These are phyloP conservation scores for Bellardia pandia DNA, from an alignment of 2,888 invertebrate genomes.

Conservation along the genomic window DNA sequence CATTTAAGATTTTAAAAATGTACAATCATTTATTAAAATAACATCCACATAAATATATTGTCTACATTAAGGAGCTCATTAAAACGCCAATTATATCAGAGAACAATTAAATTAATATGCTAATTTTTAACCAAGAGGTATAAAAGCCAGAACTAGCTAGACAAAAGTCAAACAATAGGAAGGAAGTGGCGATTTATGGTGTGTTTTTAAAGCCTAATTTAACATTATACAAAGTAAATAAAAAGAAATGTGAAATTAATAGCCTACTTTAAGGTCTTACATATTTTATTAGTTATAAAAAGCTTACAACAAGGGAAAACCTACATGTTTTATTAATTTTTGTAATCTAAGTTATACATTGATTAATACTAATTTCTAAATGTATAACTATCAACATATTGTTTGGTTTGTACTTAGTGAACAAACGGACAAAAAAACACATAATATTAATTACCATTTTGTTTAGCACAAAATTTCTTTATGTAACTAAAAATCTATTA, in stretches of 20 bases:
- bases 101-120: conserved; percentile 22
- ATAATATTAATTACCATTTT: conserved; percentile 19
- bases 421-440: background rate
- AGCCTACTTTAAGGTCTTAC: conserved; percentile 33
- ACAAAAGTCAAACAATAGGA: background rate
- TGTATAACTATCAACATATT: background rate
- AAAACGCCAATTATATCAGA: background rate
- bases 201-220: background rate
- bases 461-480: conserved; percentile 18
- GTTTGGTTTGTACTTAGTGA: too few species aligned
- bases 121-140: background rate
- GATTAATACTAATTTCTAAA: too few species aligned
- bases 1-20: too few species aligned
- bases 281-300: too few species aligned
- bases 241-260: background rate
- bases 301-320: too few species aligned
- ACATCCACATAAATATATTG: conserved; percentile 6
- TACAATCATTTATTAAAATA: background rate
- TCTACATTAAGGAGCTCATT: conserved; percentile 22
- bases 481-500: background rate
- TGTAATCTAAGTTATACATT: too few species aligned
- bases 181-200: background rate
- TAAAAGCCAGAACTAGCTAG: background rate
- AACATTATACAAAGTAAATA: background rate
- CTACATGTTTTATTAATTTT: too few species aligned